Evolutionary conservation across 2,113 vertebrate species (phyloP).

Genomic region (Trochalopteron elliotii): DNA sequence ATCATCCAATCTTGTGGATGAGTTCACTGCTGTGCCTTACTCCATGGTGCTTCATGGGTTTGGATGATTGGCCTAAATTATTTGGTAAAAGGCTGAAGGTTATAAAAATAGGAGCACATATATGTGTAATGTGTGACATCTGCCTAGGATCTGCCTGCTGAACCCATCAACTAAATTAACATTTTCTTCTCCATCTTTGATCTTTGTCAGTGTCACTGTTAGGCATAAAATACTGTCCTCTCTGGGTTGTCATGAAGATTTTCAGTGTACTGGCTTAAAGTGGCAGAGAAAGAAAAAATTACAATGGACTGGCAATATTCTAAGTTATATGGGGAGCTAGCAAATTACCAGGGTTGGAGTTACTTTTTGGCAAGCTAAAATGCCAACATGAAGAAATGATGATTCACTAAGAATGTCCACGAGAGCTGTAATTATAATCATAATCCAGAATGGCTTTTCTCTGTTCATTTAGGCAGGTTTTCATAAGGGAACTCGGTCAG

Average conservation of each 20-base stretch:
- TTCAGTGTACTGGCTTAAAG: neutral
- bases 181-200: neutral
- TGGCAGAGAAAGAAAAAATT: neutral
- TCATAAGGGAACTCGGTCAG: neutral
- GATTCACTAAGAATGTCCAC: neutral
- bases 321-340: neutral
- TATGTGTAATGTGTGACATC: neutral
- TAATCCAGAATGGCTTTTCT: neutral
- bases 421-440: neutral
- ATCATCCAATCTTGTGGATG: neutral
- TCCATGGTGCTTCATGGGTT: neutral
- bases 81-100: neutral
- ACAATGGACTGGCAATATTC: neutral
- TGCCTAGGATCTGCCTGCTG: constrained; percentile 34
- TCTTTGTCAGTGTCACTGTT: neutral
- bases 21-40: constrained; percentile 27
- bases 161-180: constrained; percentile 45
- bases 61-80: neutral
- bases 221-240: neutral
- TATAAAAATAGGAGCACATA: neutral
- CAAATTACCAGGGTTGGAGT: neutral
- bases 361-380: neutral
- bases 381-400: neutral
- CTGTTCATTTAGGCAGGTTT: neutral
- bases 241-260: neutral